These are phyloP conservation scores for Crocodylus rhombifer DNA, from an alignment of 2,797 vertebrate genomes.

Conservation along the genomic window DNA sequence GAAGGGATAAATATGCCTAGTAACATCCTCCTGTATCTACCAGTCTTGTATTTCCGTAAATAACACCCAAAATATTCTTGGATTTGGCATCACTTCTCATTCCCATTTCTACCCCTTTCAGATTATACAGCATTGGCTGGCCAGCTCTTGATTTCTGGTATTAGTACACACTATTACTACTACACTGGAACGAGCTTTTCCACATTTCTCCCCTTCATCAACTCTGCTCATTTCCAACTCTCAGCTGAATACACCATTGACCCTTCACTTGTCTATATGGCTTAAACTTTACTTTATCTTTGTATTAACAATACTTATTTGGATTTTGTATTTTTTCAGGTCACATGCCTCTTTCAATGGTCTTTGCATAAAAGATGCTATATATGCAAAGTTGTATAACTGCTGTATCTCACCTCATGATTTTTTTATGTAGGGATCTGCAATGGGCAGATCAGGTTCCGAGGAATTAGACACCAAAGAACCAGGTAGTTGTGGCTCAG, in stretches of 20 bases:
- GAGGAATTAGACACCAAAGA: neutral
- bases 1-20: fast-evolving
- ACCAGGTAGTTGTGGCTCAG: neutral
- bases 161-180: neutral
- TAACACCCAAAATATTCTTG: too few species aligned
- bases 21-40: fast-evolving
- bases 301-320: neutral
- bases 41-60: neutral
- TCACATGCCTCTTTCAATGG: neutral
- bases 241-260: neutral
- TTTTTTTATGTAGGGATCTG: neutral
- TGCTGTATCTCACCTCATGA: neutral
- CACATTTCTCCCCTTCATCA: neutral
- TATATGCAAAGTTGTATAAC: neutral
- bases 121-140: fast-evolving
- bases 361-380: neutral
- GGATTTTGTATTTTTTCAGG: neutral
- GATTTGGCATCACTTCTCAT: neutral
- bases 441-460: neutral
- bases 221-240: fast-evolving
- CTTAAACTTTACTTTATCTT: neutral
- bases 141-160: neutral
- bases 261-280: neutral
- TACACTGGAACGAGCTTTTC: fast-evolving
- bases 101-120: neutral